phyloP scores from a whole-genome alignment of 2,113 vertebrate genomes.

The Pterophyllum scalare region DNA sequence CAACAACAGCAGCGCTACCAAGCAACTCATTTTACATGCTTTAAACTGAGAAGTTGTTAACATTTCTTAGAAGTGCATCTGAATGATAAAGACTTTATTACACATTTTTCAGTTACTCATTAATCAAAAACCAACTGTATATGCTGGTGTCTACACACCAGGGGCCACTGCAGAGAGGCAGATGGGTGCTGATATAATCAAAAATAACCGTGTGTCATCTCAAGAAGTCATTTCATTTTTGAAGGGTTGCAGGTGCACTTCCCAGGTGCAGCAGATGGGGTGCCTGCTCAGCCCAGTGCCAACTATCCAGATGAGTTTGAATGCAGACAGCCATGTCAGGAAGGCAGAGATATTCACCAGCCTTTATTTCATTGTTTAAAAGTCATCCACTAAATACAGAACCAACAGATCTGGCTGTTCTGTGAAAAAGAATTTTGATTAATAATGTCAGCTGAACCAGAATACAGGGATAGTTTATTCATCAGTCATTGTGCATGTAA shows the following conservation, averaged over 20 bases:
- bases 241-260: too few relatives aligned
- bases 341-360: neutral
- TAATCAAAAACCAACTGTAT: neutral
- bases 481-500: neutral
- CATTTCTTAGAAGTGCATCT: too few relatives aligned
- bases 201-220: too few relatives aligned
- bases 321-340: neutral
- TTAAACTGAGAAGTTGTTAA: too few relatives aligned
- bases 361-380: neutral
- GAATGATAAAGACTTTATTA: too few relatives aligned
- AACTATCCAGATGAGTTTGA: neutral
- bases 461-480: neutral
- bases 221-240: too few relatives aligned
- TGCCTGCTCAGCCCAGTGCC: neutral
- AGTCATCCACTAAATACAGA: neutral
- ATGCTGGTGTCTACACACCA: too few relatives aligned
- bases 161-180: too few relatives aligned
- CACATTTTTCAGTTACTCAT: too few relatives aligned
- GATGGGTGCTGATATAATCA: too few relatives aligned
- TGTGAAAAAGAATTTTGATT: accelerated
- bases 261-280: neutral
- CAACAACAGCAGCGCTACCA: too few relatives aligned
- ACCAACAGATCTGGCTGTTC: neutral
- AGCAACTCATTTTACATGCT: too few relatives aligned
- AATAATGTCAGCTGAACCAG: neutral